Base-by-base conservation (phyloP, 2,888 invertebrate genomes). In the Acrocyrtus sp. region DNA sequence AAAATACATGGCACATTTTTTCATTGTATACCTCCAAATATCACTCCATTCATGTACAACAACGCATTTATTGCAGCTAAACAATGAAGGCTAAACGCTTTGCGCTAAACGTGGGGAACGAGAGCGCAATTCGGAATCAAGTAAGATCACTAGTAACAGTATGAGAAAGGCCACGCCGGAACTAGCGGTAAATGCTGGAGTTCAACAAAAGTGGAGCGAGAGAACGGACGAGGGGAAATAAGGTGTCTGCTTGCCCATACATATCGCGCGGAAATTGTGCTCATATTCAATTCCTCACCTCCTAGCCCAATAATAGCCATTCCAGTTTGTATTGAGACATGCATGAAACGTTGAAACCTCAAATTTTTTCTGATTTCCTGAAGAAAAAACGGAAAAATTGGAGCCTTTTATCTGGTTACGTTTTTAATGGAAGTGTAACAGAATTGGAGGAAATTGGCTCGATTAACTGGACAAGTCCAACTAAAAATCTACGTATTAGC, bases 191-290 rank as follows among this genome's bases (percentile, higher is more conserved):
- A 34, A 34, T 12, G 34, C 34, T 8, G 34, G 34, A 8, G 34
- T 12, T 34, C 12, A 34, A 34, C 34, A 34, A 22, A 39, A 57
- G 19, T 50, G 10, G 48, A 51, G 34, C 51, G 19, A 45, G 34
- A 53, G 27, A 57, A 45, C 54, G 68, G 68, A 61, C 53, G 51
- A 54, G 27, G 51, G 60, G 68, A 61, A 68, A 61, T 60, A 54
- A 67, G 60, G 60, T 67, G 67, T 67, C 58, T 27, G 51, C 58
- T 27, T 67, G 22, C 41, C 50, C 67, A 67, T 67, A 34, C 66
- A 56, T 27, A 57, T 22, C 54, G 26, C 47, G 34, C 27, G 48
- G 27, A 41, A 43, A 63, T 53, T 47, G 47, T 56, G 27, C 48
- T 56, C 50, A 48, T 56, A 53, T 26, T 53, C 27, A n/a, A n/a